Base-by-base conservation (phyloP, 2,888 invertebrate genomes). In the Flexamia atlantica region DNA sequence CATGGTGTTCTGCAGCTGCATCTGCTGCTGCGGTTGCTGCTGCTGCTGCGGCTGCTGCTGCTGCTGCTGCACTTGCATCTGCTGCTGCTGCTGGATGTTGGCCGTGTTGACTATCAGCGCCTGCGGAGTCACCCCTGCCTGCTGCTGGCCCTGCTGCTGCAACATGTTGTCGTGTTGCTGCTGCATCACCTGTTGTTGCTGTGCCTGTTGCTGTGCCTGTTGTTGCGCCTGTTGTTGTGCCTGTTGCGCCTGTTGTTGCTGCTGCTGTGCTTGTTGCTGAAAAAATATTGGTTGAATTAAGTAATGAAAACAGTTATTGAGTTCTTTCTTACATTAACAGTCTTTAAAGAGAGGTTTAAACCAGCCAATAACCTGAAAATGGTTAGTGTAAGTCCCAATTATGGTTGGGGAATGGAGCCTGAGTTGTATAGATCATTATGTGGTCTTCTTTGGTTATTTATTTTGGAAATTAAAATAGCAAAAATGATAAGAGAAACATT, bases 121-220 rank as follows among this genome's bases (percentile, higher is more conserved):
- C 50, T 82, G 82, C 1, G 82, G 84, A 1, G 84, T 84, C n/a
- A 84, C 84, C 7, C 70, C 40, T 23, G 40, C 50, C 64, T 28
- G 53, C 57, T 32, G 80, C 40, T 42, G 87, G 86, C 28, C 12
- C 64, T 64, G 64, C 30, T 64, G 64, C 64, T 28, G 88, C 53
- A 86, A 86, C 72, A 86, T 85, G n/a, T 89, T 81, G 84, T 88
- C 88, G n/a, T 88, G 87, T 74, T 88, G 88, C 46, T 89, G 89
- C 72, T 23, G n/a, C 42, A 20, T 23, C 81, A 88, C 88, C 86
- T 89, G 87, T 5, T 85, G 86, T 3, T 88, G 87, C 80, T 87
- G 86, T 79, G 81, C 83, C 53, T 87, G 86, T 68, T 87, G 88
- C 79, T 88, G 88, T 14, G 88, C 88, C 30, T 87, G 87, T 74